Base-by-base conservation (phyloP, 1,140 invertebrate species). In the Zaprionus inermis region DNA sequence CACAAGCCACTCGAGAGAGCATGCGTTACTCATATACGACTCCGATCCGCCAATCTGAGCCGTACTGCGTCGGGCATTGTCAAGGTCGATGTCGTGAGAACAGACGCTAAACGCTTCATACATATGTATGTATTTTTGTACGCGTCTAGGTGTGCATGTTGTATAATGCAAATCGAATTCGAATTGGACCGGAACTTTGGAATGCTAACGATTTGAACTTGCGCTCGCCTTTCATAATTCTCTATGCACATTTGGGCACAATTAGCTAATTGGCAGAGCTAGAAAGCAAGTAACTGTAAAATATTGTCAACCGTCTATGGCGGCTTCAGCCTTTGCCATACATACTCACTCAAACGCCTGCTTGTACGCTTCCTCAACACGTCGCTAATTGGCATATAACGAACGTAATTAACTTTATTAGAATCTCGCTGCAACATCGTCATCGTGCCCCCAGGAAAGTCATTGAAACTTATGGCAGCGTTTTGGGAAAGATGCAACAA, bases 351-450 rank as follows among this genome's bases (percentile, higher is more conserved):
- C n/a, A n/a, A n/a, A n/a, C n/a, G n/a, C n/a, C n/a, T n/a, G n/a
- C n/a, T 63, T 32, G 32, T 24, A 59, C 52, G 83, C 83, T 86
- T 86, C 83, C 83, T 89, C 79, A 67, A 89, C 79, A 80, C 67
- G 73, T 61, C 73, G 67, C 79, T 86, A 86, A 86, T 86, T 86
- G 83, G 83, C 73, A 86, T 86, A 86, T 86, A 89, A 79, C 84
- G 51, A 72, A 81, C 38, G 65, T 80, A 89, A 86, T 86, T 86
- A 88, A 49, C 9, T 49, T 49, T 86, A 78, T 88, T 77, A 83
- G 58, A 67, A 61, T 75, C 57, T 38, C 60, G 70, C 41, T 74
- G 72, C 51, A 61, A 24, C 65, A 32, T 18, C 58, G 58, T 61
- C 51, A 61, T 57, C 56, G 49, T 66, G 24, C 52, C 51, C 44